A percentile compares a stretch with the other conserved stretches of the same genome.
These are phyloP conservation scores for Artibeus lituratus DNA, from an alignment of 2,797 vertebrate species.

Conservation along the genomic window DNA sequence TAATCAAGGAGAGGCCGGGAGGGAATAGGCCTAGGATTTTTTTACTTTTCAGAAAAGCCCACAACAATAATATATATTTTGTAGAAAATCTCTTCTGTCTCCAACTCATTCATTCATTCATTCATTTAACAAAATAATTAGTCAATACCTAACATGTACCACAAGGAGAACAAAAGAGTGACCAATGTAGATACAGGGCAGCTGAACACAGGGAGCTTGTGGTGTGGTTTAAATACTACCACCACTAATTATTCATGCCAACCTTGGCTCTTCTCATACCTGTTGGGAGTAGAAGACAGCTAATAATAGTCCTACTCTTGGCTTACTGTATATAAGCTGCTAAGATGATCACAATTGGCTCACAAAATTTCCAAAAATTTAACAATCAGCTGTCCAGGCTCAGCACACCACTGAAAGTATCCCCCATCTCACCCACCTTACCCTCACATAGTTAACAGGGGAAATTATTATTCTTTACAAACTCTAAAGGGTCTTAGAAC, in stretches of 20 bases:
- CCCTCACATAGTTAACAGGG: background rate
- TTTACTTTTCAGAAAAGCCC: background rate
- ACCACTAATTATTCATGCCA: background rate
- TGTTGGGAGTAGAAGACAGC: no score
- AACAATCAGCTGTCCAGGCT: background rate
- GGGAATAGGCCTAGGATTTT: background rate
- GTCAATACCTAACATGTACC: background rate
- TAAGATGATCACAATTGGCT: background rate
- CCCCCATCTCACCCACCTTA: background rate
- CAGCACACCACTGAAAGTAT: background rate
- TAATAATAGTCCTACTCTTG: background rate
- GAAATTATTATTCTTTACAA: background rate
- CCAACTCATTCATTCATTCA: background rate
- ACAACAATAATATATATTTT: background rate
- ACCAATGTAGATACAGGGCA: background rate
- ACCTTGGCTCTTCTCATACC: background rate
- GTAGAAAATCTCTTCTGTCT: background rate
- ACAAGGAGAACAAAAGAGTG: no score
- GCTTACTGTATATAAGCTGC: background rate
- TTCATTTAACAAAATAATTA: background rate
- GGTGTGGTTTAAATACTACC: no score
- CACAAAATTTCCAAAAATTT: background rate
- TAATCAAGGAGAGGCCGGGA: background rate
- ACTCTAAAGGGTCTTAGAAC: background rate
- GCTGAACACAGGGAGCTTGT: rapidly evolving